phyloP scores from a whole-genome alignment of 2,113 vertebrate species.

The Electrona antarctica region DNA sequence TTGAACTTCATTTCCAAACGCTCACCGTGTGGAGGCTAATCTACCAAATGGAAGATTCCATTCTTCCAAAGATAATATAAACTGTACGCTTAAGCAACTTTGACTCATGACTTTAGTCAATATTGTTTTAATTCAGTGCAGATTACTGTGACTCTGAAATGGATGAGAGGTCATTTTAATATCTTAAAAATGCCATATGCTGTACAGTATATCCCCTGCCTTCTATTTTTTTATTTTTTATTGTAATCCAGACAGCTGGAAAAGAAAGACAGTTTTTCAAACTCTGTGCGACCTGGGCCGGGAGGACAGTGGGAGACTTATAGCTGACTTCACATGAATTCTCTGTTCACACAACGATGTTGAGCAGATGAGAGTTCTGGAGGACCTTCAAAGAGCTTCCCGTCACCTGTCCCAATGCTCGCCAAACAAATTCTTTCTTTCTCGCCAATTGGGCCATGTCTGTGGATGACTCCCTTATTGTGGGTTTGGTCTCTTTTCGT shows the following conservation, averaged over 20 bases:
- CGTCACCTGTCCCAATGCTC: constrained; percentile 5
- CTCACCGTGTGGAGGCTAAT: too few relatives aligned
- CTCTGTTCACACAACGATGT: neutral
- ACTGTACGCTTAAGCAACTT: too few relatives aligned
- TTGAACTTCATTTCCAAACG: too few relatives aligned
- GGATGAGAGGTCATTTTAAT: too few relatives aligned
- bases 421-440: constrained; percentile 23
- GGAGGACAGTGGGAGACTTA: neutral
- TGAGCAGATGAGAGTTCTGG: constrained; percentile 30
- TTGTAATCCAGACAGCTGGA: neutral
- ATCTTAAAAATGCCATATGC: too few relatives aligned
- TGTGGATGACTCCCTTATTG: constrained; percentile 29
- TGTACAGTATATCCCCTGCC: too few relatives aligned
- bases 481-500: constrained; percentile 10
- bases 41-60: too few relatives aligned
- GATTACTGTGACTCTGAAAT: too few relatives aligned
- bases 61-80: too few relatives aligned
- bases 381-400: constrained; percentile 5
- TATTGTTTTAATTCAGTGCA: too few relatives aligned
- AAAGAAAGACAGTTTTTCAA: neutral
- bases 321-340: neutral
- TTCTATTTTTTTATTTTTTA: too few relatives aligned
- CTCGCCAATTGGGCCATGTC: neutral
- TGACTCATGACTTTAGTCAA: too few relatives aligned
- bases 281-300: neutral